Conservation (phyloP, 2,113 vertebrate species). For the Potamarius usumacintae region DNA sequence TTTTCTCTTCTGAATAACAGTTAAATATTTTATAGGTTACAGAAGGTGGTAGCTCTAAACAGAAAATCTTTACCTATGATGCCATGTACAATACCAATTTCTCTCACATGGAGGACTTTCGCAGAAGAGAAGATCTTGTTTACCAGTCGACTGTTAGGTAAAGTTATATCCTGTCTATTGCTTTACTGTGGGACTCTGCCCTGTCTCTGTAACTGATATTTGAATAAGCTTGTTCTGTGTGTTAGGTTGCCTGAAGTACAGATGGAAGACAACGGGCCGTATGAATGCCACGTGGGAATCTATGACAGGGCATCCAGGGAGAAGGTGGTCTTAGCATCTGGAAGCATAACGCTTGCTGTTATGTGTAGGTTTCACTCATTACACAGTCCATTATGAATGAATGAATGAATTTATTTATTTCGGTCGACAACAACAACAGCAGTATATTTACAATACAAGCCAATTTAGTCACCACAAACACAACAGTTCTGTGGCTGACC, state of each 20-base stretch:
- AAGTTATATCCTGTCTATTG: conserved; percentile 48
- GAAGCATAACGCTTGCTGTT: conserved; percentile 84
- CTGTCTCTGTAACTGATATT: not conserved
- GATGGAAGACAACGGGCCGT: conserved; percentile 87
- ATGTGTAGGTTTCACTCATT: conserved; percentile 79
- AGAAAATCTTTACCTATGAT: conserved; percentile 94
- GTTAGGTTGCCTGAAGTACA: conserved; percentile 88
- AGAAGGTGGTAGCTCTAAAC: conserved; percentile 84
- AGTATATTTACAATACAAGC: too few relatives aligned
- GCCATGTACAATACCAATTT: conserved; percentile 90
- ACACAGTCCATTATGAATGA: not conserved
- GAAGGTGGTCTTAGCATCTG: conserved; percentile 85
- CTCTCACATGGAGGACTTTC: conserved; percentile 86
- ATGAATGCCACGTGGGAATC: conserved; percentile 93
- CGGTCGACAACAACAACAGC: too few relatives aligned
- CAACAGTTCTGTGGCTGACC: too few relatives aligned
- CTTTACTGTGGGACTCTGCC: conserved; percentile 3
- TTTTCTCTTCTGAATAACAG: not conserved
- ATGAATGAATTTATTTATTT: too few relatives aligned
- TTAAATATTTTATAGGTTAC: conserved; percentile 73
- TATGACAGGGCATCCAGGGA: conserved; percentile 83
- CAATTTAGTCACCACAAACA: too few relatives aligned
- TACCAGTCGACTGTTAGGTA: conserved; percentile 92
- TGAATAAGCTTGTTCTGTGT: conserved; percentile 18
- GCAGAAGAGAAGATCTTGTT: conserved; percentile 81